Evolutionary conservation across 2,888 invertebrate genomes (phyloP).

Genomic region (Drosophila stalkeri): DNA sequence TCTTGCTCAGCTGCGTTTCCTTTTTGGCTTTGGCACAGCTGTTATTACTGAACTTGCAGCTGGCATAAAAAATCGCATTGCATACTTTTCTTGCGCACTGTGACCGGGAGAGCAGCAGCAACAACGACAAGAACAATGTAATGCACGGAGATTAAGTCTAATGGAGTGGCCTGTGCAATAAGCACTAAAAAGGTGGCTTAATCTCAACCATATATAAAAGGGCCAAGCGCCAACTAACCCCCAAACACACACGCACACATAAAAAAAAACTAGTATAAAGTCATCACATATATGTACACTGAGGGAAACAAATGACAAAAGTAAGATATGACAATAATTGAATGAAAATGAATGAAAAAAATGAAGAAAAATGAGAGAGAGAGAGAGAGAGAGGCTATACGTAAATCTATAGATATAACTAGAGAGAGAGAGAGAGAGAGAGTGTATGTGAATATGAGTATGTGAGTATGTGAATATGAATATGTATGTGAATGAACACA

Average conservation of each 20-base stretch:
- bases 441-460: too few species aligned
- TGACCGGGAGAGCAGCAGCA: slow-evolving; percentile 8
- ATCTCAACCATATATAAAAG: slow-evolving; percentile 8
- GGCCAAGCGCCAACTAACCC: background rate
- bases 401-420: too few species aligned
- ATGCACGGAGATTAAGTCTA: slow-evolving; percentile 63
- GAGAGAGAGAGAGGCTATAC: too few species aligned
- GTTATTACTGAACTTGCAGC: slow-evolving; percentile 22
- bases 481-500: too few species aligned
- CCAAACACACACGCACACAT: background rate
- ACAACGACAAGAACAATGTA: slow-evolving; percentile 14
- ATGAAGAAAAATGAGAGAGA: too few species aligned
- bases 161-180: slow-evolving; percentile 55
- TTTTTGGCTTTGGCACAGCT: background rate
- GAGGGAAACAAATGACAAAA: background rate
- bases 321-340: too few species aligned
- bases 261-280: background rate
- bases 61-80: slow-evolving; percentile 46
- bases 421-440: too few species aligned
- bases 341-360: too few species aligned
- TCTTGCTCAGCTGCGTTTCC: background rate
- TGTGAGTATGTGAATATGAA: too few species aligned
- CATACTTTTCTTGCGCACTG: slow-evolving; percentile 58
- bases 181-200: slow-evolving; percentile 50
- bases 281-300: slow-evolving; percentile 3